These are phyloP conservation scores for Podocnemis expansa DNA, from an alignment of 2,113 vertebrate species.

Conservation along the genomic window DNA sequence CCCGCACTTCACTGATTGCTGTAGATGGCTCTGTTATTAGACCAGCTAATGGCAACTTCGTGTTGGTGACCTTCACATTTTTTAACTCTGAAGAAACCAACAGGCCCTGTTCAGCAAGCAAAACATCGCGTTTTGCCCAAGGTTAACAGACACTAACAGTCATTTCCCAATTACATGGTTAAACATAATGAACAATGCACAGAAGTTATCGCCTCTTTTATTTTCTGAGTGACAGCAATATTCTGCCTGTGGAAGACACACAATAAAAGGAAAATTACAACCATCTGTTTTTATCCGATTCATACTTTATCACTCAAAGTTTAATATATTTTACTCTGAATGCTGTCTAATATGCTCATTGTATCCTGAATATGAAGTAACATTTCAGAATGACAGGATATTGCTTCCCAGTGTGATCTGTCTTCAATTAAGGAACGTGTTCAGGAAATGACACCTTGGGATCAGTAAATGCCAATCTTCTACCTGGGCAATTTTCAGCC, in stretches of 20 bases:
- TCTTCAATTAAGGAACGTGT: conserved; percentile 70
- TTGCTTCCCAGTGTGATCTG: conserved; percentile 64
- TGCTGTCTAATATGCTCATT: conserved; percentile 69
- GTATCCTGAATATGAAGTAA: conserved; percentile 73
- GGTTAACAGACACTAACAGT: conserved; percentile 45
- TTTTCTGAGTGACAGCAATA: conserved; percentile 68
- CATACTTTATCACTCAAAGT: conserved; percentile 71
- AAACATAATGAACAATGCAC: conserved; percentile 53
- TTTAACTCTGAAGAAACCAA: not conserved
- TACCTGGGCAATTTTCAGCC: conserved; percentile 69
- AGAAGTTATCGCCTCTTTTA: conserved; percentile 21
- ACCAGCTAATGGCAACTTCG: not conserved
- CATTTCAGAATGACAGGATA: conserved; percentile 66
- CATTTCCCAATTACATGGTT: conserved; percentile 53
- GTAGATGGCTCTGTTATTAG: accelerated
- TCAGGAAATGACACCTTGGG: conserved; percentile 69
- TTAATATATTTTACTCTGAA: conserved; percentile 75
- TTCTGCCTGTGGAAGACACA: conserved; percentile 55
- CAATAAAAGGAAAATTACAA: conserved; percentile 76
- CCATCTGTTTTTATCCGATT: conserved; percentile 73
- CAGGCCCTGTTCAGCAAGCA: not conserved
- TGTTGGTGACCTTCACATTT: accelerated
- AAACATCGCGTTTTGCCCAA: not conserved
- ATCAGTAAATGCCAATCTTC: conserved; percentile 76
- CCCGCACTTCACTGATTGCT: not conserved